These are phyloP conservation scores for Ornithorhynchus anatinus DNA, from an alignment of 2,113 vertebrate species.

Conservation along the genomic window DNA sequence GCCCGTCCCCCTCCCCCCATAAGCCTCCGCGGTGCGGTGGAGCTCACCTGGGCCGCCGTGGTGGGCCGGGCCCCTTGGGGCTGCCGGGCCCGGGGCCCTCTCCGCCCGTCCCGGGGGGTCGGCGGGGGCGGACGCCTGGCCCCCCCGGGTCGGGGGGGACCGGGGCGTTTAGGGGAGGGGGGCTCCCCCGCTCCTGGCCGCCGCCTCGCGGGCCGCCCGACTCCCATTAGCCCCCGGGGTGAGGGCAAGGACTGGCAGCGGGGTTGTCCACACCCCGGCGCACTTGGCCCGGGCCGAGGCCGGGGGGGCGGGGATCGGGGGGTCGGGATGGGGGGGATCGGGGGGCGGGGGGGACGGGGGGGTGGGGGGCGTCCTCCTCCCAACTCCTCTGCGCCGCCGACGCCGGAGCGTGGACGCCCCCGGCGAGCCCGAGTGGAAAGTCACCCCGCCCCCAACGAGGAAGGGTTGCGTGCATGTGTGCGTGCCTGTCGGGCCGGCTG, in stretches of 20 bases:
- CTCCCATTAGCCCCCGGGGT: too few relatives aligned
- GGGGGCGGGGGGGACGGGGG: too few relatives aligned
- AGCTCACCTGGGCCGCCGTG: too few relatives aligned
- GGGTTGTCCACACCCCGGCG: background rate
- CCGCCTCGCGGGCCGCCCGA: too few relatives aligned
- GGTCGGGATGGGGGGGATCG: background rate
- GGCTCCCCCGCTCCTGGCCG: background rate
- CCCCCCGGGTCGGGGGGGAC: slow-evolving; percentile 15
- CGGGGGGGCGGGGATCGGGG: too few relatives aligned
- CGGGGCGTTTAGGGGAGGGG: background rate
- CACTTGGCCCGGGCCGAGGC: background rate
- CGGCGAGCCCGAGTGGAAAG: slow-evolving; percentile 48
- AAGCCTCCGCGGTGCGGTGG: background rate
- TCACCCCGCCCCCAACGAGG: slow-evolving; percentile 56
- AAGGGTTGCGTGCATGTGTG: slow-evolving; percentile 24
- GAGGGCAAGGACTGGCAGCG: too few relatives aligned
- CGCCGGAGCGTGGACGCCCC: slow-evolving; percentile 49
- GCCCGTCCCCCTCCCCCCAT: background rate
- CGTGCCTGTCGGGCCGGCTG: too few relatives aligned
- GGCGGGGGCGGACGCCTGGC: background rate
- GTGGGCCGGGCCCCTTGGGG: background rate
- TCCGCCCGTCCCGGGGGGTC: slow-evolving; percentile 5
- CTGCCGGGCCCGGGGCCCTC: slow-evolving; percentile 1
- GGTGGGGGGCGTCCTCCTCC: too few relatives aligned
- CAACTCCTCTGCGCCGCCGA: slow-evolving; percentile 18